These are phyloP conservation scores for Saccostrea cuccullata DNA, from an alignment of 1,140 invertebrate species.

Conservation along the genomic window DNA sequence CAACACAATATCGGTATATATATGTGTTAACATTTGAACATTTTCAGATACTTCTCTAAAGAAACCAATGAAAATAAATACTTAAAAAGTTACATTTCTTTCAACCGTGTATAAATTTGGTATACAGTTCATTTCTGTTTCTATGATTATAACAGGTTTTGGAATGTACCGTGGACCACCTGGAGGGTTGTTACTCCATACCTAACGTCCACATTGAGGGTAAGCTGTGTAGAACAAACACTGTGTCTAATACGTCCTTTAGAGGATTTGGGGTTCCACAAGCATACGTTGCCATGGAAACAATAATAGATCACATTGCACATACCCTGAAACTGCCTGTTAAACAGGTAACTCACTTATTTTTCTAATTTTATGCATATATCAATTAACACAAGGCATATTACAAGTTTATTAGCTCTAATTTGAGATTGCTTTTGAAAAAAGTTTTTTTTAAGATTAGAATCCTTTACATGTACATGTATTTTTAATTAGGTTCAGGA, in stretches of 20 bases:
- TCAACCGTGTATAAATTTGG: too few species aligned
- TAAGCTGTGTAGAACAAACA: conserved; percentile 73
- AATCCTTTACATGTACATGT: not conserved
- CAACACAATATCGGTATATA: too few species aligned
- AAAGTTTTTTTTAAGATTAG: not conserved
- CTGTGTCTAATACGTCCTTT: conserved; percentile 75
- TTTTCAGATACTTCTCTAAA: too few species aligned
- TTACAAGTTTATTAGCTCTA: not conserved
- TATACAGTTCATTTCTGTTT: too few species aligned
- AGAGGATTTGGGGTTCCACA: conserved; percentile 77
- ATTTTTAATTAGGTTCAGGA: not conserved
- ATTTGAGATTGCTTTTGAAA: not conserved
- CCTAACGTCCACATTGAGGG: conserved; percentile 66
- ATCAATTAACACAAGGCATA: not conserved
- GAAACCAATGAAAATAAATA: too few species aligned
- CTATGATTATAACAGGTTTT: not conserved
- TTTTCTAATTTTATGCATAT: not conserved
- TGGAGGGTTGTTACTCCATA: conserved; percentile 69
- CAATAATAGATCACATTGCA: conserved; percentile 68
- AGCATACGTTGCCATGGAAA: conserved; percentile 68
- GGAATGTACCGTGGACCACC: not conserved
- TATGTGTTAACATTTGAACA: too few species aligned
- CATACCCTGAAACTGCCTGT: conserved; percentile 50
- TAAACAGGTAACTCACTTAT: conserved; percentile 42
- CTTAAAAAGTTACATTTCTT: too few species aligned